These are phyloP conservation scores for Urocyon cinereoargenteus DNA, from an alignment of 2,797 vertebrate species.

Conservation along the genomic window DNA sequence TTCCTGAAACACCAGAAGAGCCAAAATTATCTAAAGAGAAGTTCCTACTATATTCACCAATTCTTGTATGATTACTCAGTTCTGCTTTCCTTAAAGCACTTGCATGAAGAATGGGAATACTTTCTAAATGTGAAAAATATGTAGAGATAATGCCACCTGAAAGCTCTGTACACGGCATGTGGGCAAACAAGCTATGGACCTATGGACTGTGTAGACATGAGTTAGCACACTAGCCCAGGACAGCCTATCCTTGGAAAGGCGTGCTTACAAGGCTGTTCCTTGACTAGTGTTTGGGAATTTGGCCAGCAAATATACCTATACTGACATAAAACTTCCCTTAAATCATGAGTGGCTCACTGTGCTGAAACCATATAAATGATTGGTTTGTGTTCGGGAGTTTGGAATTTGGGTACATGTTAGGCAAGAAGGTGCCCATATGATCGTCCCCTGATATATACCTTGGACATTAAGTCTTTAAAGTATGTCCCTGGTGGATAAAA, in stretches of 20 bases:
- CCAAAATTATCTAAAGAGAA: not conserved
- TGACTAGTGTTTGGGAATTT: not conserved
- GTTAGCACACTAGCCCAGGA: no score
- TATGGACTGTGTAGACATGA: not conserved
- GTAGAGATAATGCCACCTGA: not conserved
- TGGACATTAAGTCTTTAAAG: not conserved
- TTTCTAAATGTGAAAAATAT: not conserved
- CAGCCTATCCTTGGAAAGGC: not conserved
- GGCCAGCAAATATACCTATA: not conserved
- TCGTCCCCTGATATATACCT: not conserved
- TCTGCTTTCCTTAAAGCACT: not conserved
- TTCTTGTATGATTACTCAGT: conserved; percentile 10
- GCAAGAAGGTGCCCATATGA: not conserved
- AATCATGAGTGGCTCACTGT: not conserved
- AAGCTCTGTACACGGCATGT: not conserved
- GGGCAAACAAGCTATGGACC: not conserved
- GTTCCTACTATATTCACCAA: not conserved
- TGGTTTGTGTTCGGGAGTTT: not conserved
- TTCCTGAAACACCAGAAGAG: not conserved
- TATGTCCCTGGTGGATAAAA: not conserved
- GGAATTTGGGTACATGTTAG: not conserved
- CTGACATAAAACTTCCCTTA: not conserved
- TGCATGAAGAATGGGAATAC: not conserved
- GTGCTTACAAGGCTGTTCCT: not conserved
- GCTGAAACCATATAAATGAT: not conserved